Conservation (phyloP, 2,888 invertebrate genomes). For the Oxyteleia sp. region DNA sequence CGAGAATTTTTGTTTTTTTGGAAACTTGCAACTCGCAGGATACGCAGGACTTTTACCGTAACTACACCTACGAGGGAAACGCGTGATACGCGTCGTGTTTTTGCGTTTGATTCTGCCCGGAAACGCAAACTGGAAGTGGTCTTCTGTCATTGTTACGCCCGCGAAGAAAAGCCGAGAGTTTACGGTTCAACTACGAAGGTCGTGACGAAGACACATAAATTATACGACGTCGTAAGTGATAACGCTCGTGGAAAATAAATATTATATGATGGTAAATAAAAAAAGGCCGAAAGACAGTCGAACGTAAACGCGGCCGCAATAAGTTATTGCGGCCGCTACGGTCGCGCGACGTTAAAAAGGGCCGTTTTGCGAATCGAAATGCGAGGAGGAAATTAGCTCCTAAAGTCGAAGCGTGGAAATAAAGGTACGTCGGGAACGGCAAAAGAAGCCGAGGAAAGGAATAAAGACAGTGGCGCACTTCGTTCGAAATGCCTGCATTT, state of each 20-base stretch:
- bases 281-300: constrained; percentile 71
- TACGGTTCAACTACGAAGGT: constrained; percentile 71
- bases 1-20: too few relatives aligned
- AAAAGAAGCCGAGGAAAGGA: constrained; percentile 70
- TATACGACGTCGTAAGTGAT: constrained; percentile 81
- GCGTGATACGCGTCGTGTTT: constrained; percentile 36
- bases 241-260: constrained; percentile 85
- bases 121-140: constrained; percentile 26
- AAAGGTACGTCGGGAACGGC: constrained; percentile 76
- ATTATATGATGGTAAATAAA: constrained; percentile 84
- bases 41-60: constrained; percentile 17
- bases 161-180: constrained; percentile 68
- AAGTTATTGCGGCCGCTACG: constrained; percentile 79
- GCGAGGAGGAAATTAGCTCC: constrained; percentile 86
- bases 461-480: constrained; percentile 73
- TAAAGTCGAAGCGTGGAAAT: constrained; percentile 82
- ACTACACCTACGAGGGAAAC: constrained; percentile 18
- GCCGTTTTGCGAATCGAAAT: constrained; percentile 85
- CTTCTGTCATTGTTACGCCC: constrained; percentile 42
- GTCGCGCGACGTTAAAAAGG: constrained; percentile 80
- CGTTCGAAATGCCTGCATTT: constrained; percentile 73
- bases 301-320: constrained; percentile 77
- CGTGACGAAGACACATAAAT: constrained; percentile 70
- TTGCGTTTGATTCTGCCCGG: constrained; percentile 54
- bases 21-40: constrained; percentile 1